Evolutionary conservation across 2,888 invertebrate genomes (phyloP).

Genomic region (Parelbella ahira): DNA sequence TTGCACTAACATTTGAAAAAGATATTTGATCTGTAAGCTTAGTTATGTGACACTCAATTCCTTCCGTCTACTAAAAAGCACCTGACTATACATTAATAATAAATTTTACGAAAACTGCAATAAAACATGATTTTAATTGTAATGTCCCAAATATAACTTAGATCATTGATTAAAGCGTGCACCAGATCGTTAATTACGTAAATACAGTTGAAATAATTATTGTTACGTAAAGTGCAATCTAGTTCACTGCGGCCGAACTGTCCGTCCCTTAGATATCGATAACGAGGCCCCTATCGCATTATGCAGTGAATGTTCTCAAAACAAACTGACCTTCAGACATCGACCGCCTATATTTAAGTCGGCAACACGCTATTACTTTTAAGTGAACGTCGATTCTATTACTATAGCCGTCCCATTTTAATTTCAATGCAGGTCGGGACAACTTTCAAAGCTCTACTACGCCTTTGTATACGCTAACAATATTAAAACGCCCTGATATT

Average conservation of each 20-base stretch:
- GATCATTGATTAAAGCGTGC: no score
- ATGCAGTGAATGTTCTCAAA: conserved; percentile 17
- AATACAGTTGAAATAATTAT: no score
- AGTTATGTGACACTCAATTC: no score
- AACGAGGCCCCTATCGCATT: conserved; percentile 9
- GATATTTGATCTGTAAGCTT: no score
- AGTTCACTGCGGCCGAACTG: neutral
- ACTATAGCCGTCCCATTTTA: conserved; percentile 10
- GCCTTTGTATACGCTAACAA: neutral
- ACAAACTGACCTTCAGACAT: conserved; percentile 18
- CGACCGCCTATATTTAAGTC: conserved; percentile 12
- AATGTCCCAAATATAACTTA: no score
- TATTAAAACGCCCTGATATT: conserved; percentile 6
- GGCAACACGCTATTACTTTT: conserved; percentile 8
- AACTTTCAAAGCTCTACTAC: conserved; percentile 12
- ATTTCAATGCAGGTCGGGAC: conserved; percentile 9
- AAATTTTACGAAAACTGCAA: no score
- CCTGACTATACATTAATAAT: no score
- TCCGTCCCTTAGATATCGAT: conserved; percentile 10
- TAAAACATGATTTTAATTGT: no score
- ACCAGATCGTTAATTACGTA: no score
- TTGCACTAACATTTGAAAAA: no score
- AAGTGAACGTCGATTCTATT: conserved; percentile 13
- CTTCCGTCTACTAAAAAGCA: no score
- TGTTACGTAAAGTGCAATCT: neutral